These are phyloP conservation scores for Merluccius polli DNA, from an alignment of 2,797 vertebrate genomes.

Conservation along the genomic window DNA sequence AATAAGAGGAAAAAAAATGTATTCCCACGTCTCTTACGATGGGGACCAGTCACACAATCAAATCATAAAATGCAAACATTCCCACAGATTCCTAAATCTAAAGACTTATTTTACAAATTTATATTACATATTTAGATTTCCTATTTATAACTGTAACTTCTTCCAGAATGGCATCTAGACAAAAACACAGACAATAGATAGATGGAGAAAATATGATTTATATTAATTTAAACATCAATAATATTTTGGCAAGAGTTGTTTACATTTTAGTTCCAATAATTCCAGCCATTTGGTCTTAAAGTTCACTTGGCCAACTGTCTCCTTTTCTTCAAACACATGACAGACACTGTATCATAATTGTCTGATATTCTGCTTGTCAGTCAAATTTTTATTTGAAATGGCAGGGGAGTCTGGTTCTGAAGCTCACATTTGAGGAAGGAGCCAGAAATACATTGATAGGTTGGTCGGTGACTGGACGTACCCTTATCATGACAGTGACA, in stretches of 20 bases:
- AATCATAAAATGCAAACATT: background rate
- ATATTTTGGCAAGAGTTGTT: background rate
- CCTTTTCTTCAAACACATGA: too few relatives aligned
- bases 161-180: background rate
- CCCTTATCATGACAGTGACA: constrained; percentile 49
- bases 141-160: background rate
- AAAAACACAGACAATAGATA: background rate
- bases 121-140: background rate
- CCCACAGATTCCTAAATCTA: background rate
- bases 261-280: too few relatives aligned
- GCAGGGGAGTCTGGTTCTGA: constrained; percentile 11
- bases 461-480: constrained; percentile 42
- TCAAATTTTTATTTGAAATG: constrained; percentile 40
- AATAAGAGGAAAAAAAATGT: background rate
- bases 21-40: background rate
- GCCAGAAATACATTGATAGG: constrained; percentile 44
- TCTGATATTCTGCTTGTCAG: constrained; percentile 55
- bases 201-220: too few relatives aligned
- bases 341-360: constrained; percentile 46
- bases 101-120: background rate
- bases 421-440: constrained; percentile 38
- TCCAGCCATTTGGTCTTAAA: too few relatives aligned
- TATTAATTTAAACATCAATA: too few relatives aligned
- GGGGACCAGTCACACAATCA: background rate
- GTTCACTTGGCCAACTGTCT: too few relatives aligned